A percentile compares a stretch with the other conserved stretches of the same genome.
Conservation (phyloP, 2,113 vertebrate genomes). For the Genyomyrus donnyi region DNA sequence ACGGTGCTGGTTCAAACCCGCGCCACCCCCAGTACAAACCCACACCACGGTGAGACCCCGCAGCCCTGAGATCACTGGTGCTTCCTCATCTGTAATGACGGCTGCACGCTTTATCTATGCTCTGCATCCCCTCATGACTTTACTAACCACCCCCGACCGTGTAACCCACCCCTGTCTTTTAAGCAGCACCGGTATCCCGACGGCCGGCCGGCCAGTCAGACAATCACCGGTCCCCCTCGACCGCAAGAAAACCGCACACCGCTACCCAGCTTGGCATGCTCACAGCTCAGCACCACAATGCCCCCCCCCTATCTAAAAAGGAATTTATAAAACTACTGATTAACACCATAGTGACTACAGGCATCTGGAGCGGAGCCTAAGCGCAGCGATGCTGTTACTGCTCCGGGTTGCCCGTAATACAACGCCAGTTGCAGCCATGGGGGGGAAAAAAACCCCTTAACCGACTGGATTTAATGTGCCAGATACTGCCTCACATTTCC, state of each 20-base stretch:
- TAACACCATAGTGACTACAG: background rate
- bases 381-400: background rate
- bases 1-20: background rate
- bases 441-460: background rate
- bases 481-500: background rate
- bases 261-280: background rate
- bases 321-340: background rate
- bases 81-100: background rate
- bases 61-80: background rate
- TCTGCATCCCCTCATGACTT: background rate
- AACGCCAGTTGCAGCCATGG: background rate
- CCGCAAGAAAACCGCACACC: background rate
- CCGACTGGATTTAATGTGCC: background rate
- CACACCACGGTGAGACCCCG: background rate
- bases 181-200: background rate
- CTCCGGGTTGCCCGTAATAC: background rate
- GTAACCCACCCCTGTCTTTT: background rate
- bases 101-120: background rate
- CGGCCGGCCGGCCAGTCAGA: background rate
- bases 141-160: background rate
- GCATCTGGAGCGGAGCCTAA: background rate
- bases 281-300: background rate
- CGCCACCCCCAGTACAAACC: background rate
- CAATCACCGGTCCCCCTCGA: background rate
- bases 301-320: background rate